Conservation (phyloP, 2,113 vertebrate species). For the Nycticryphes semicollaris region DNA sequence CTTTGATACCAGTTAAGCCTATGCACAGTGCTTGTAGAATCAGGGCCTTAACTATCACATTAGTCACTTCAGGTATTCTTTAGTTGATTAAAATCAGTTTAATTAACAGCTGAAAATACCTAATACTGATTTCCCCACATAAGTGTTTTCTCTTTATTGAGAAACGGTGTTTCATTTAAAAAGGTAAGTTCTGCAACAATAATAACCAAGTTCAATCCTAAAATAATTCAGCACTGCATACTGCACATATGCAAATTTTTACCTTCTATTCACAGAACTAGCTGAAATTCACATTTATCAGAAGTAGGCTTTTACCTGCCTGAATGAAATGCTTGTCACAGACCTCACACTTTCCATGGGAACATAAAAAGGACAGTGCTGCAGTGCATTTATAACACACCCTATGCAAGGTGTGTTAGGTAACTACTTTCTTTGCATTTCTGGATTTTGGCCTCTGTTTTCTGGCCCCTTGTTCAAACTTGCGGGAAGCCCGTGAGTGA, state of each 20-base stretch:
- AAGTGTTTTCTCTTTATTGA: conserved; percentile 44
- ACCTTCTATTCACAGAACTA: neutral
- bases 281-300: conserved; percentile 41
- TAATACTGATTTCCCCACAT: conserved; percentile 3
- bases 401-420: conserved; percentile 70
- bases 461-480: conserved; percentile 74
- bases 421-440: conserved; percentile 71
- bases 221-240: conserved; percentile 2
- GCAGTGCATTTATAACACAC: conserved; percentile 64
- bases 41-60: neutral
- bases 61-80: neutral
- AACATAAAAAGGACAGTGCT: conserved; percentile 34
- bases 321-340: conserved; percentile 11
- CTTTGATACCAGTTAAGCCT: neutral
- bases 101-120: neutral
- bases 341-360: conserved; percentile 8
- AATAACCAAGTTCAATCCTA: neutral
- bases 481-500: conserved; percentile 76
- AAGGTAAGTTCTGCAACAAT: conserved; percentile 11
- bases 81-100: conserved; percentile 10
- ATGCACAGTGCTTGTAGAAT: conserved; percentile 14
- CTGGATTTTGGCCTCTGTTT: conserved; percentile 79
- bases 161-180: conserved; percentile 33
- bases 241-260: neutral
- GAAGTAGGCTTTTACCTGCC: neutral